These are phyloP conservation scores for Saccostrea echinata DNA, from an alignment of 1,140 invertebrate genomes.

Conservation along the genomic window DNA sequence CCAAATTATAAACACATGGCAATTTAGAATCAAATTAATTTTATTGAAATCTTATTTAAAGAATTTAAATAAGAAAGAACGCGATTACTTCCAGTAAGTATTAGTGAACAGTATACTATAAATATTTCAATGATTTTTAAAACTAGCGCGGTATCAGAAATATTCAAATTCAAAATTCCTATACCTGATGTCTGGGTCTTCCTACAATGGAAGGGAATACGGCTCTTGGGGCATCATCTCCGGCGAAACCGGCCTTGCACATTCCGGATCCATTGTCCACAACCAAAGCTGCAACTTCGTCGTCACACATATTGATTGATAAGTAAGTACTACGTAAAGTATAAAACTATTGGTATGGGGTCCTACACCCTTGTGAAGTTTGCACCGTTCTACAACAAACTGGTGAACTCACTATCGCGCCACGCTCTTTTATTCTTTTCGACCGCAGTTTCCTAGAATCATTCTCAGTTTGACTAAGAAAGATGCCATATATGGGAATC, in stretches of 20 bases:
- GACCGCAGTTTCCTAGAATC: constrained; percentile 29
- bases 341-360: constrained; percentile 45
- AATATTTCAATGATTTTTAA: neutral
- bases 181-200: constrained; percentile 49
- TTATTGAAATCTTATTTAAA: no score
- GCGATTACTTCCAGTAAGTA: no score
- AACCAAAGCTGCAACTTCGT: constrained; percentile 45
- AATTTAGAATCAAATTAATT: no score
- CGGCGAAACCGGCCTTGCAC: constrained; percentile 48
- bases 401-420: constrained; percentile 40
- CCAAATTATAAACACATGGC: no score
- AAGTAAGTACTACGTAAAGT: constrained; percentile 26
- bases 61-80: no score
- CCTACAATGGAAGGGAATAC: constrained; percentile 47
- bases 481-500: constrained; percentile 41
- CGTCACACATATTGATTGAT: constrained; percentile 46
- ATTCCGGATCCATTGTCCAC: constrained; percentile 48
- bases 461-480: constrained; percentile 3
- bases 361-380: constrained; percentile 39
- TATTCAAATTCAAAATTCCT: constrained; percentile 5
- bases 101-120: neutral
- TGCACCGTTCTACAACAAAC: constrained; percentile 47
- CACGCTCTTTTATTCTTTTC: constrained; percentile 44
- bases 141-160: neutral
- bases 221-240: constrained; percentile 45